These are phyloP conservation scores for Trichonephila inaurata DNA, from an alignment of 1,140 invertebrate genomes.

Conservation along the genomic window DNA sequence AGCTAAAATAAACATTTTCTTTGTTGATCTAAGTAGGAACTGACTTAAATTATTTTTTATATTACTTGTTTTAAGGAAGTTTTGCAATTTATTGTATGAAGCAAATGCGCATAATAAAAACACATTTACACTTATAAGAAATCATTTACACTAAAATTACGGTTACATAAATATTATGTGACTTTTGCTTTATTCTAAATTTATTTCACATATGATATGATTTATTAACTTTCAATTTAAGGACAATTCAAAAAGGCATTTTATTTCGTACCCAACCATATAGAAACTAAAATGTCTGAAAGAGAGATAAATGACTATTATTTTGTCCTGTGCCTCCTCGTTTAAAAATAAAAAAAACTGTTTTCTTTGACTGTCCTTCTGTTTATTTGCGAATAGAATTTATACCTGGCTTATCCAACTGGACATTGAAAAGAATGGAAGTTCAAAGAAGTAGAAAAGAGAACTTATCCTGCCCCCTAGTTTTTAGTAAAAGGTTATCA, in stretches of 20 bases:
- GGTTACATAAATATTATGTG: no score
- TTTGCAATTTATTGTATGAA: no score
- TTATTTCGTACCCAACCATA: not conserved
- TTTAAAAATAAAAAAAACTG: not conserved
- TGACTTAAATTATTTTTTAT: no score
- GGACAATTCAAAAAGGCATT: not conserved
- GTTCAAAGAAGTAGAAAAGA: not conserved
- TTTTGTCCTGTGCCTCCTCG: not conserved
- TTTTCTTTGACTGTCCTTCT: not conserved
- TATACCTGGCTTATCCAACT: constrained; percentile 13
- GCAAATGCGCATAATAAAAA: no score
- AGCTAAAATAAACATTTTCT: no score
- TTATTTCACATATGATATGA: no score
- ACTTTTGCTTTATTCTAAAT: no score
- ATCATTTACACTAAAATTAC: no score
- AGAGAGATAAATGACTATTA: not conserved
- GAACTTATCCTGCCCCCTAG: not conserved
- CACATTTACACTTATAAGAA: no score
- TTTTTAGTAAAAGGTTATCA: constrained; percentile 15
- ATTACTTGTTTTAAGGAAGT: no score
- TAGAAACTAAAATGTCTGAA: not conserved
- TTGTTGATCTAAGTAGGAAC: no score
- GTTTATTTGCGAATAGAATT: constrained; percentile 47
- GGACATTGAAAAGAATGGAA: constrained; percentile 13
- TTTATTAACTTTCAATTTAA: no score